phyloP scores from a whole-genome alignment of 2,888 invertebrate species.

The Mythimna lalbum region DNA sequence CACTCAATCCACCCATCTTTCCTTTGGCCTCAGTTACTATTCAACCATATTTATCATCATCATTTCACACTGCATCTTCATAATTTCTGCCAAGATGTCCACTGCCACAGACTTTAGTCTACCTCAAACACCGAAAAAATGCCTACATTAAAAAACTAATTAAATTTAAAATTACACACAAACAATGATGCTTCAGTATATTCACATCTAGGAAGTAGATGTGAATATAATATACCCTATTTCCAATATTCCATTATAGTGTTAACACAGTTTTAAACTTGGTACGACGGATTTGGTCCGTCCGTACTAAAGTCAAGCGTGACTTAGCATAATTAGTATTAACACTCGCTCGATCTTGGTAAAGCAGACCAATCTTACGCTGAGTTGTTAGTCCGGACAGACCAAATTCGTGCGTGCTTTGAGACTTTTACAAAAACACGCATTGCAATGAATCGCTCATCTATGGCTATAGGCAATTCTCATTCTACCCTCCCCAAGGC shows the following conservation, averaged over 20 bases:
- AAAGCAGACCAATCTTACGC: no score
- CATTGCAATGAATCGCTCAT: conserved; percentile 9
- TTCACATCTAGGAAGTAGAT: no score
- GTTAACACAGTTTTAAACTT: no score
- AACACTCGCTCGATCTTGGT: no score
- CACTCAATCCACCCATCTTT: not conserved
- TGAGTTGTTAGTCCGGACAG: not conserved
- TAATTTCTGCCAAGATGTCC: not conserved
- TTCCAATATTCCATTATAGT: not conserved
- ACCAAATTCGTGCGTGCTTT: no score
- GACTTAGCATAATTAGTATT: no score
- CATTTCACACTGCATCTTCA: not conserved
- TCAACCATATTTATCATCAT: not conserved
- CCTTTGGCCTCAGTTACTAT: not conserved
- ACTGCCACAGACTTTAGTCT: no score
- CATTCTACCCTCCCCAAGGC: conserved; percentile 57
- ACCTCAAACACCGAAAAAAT: not conserved
- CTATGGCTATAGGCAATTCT: not conserved
- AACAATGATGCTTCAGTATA: not conserved
- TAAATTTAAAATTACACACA: no score
- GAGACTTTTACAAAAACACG: not conserved
- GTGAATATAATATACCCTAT: not conserved
- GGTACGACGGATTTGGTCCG: no score
- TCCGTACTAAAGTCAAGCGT: no score
- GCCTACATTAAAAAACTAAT: not conserved